A percentile compares a stretch with the other conserved stretches of the same genome.
Evolutionary conservation across 53 echinoderm and acorn worm genomes (phyloP).

Genomic region (Antedon mediterranea): DNA sequence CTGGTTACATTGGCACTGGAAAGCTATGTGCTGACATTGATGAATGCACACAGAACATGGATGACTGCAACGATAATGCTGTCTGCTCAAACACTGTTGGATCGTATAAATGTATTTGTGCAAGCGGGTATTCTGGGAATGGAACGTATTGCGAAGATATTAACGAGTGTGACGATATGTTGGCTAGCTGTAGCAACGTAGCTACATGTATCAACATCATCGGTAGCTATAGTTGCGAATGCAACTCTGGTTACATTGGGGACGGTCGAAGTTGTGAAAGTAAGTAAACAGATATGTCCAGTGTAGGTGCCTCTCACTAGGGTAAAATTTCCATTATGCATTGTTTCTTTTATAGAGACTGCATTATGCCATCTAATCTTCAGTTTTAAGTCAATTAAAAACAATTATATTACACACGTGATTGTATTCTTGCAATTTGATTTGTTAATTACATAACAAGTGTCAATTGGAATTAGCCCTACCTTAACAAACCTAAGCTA

Average conservation of each 20-base stretch:
- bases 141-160: slow-evolving; percentile 6
- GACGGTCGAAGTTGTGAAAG: slow-evolving; percentile 4
- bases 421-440: too few species aligned
- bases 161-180: slow-evolving; percentile 4
- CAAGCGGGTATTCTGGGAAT: not conserved
- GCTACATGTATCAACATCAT: slow-evolving; percentile 13
- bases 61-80: not conserved
- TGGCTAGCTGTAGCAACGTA: not conserved
- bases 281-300: not conserved
- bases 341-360: too few species aligned
- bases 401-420: too few species aligned
- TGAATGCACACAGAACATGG: not conserved
- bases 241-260: slow-evolving; percentile 19
- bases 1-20: not conserved
- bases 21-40: not conserved
- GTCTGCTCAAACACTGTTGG: not conserved
- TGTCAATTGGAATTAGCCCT: too few species aligned
- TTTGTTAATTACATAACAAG: too few species aligned
- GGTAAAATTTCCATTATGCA: too few species aligned
- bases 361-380: too few species aligned
- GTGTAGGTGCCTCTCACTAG: too few species aligned
- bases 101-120: not conserved
- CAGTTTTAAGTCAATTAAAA: too few species aligned
- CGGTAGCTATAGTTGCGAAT: slow-evolving; percentile 24
- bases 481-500: too few species aligned